A percentile compares a stretch with the other conserved stretches of the same genome.
These are phyloP conservation scores for Leptarthrus brevirostris DNA, from an alignment of 2,888 invertebrate genomes.

Conservation along the genomic window DNA sequence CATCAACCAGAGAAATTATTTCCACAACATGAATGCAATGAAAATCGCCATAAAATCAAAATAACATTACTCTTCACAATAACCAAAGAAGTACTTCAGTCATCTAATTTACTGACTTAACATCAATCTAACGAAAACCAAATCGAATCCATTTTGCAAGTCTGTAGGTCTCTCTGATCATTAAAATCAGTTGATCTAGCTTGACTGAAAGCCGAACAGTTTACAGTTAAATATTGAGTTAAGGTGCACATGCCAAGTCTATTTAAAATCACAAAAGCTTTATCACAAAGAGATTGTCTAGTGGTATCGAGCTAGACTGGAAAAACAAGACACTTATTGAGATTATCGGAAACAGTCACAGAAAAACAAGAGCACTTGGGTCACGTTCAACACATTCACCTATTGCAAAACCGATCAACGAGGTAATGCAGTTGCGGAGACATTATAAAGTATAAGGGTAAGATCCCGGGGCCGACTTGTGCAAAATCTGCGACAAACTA, in stretches of 20 bases:
- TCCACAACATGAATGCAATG: too few relatives aligned
- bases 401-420: constrained; percentile 40
- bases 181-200: constrained; percentile 35
- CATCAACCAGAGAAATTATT: too few relatives aligned
- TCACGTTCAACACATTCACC: constrained; percentile 43
- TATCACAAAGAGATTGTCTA: not conserved
- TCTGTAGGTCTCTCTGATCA: constrained; percentile 13
- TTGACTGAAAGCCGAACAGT: constrained; percentile 7
- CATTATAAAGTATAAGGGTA: not conserved
- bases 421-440: constrained; percentile 1
- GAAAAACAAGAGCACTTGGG: constrained; percentile 34
- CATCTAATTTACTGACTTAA: constrained; percentile 17
- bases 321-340: constrained; percentile 9
- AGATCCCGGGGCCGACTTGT: too few relatives aligned
- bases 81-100: constrained; percentile 9
- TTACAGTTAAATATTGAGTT: constrained; percentile 40
- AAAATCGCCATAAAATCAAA: not conserved
- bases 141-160: constrained; percentile 25
- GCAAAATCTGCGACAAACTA: constrained; percentile 21
- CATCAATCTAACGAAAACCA: not conserved
- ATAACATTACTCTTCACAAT: not conserved
- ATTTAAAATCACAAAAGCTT: constrained; percentile 23
- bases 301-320: not conserved
- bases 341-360: not conserved
- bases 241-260: constrained; percentile 19